Percentiles rank a stretch among this genome's conserved stretches.
These are phyloP conservation scores for Drosophila hawaiiensis DNA, from an alignment of 2,888 invertebrate species.

Conservation along the genomic window DNA sequence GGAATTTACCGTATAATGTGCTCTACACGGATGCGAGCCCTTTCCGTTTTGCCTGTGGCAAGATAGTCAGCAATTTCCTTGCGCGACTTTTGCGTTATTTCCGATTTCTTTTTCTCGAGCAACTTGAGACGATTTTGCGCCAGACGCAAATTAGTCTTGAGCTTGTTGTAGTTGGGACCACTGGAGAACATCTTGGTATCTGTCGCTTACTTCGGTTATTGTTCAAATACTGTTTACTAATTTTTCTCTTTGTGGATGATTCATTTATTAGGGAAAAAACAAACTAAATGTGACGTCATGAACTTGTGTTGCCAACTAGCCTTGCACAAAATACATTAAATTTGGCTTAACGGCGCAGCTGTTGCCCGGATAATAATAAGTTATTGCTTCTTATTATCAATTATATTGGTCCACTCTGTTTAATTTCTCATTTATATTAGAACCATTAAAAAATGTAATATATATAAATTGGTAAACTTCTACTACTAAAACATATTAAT, in stretches of 20 bases:
- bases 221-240: conserved; percentile 15
- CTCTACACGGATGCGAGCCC: conserved; percentile 98
- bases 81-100: conserved; percentile 95
- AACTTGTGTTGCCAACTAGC: conserved; percentile 31
- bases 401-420: neutral
- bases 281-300: conserved; percentile 67
- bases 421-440: neutral
- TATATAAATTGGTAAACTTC: neutral
- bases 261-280: conserved; percentile 61
- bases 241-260: conserved; percentile 48
- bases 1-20: conserved; percentile 93
- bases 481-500: neutral
- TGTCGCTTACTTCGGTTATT: conserved; percentile 20
- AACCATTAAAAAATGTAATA: neutral
- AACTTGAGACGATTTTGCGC: conserved; percentile 97
- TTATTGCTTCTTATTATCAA: neutral
- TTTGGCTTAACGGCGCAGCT: neutral
- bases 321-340: conserved; percentile 8
- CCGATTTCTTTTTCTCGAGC: conserved; percentile 98
- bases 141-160: conserved; percentile 97
- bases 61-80: conserved; percentile 99
- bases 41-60: conserved; percentile 92
- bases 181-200: conserved; percentile 92
- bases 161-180: conserved; percentile 96
- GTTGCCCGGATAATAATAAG: neutral